Conservation (phyloP, 2,113 vertebrate species). For the Tragelaphus scriptus region DNA sequence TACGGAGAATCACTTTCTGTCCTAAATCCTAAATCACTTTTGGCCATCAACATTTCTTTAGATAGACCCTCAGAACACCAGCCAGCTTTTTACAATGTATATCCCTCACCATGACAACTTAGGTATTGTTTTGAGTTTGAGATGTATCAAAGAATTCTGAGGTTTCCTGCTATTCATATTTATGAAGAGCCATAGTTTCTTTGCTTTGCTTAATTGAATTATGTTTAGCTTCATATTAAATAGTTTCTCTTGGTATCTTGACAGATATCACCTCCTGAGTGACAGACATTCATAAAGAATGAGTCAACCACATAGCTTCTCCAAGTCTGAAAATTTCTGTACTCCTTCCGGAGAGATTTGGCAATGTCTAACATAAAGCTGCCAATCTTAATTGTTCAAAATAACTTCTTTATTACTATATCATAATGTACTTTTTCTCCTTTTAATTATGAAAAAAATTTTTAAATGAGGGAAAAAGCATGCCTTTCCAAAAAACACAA, state of each 20-base stretch:
- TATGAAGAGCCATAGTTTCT: background rate
- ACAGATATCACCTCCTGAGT: background rate
- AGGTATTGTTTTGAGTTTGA: background rate
- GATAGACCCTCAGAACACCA: background rate
- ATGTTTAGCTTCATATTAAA: background rate
- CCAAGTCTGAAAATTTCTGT: background rate
- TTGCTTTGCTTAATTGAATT: slow-evolving; percentile 12
- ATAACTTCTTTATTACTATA: background rate
- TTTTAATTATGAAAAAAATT: background rate
- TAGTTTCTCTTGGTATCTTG: background rate
- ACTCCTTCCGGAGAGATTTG: slow-evolving; percentile 20
- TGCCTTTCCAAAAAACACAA: background rate
- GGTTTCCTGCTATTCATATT: background rate
- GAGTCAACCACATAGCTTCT: background rate
- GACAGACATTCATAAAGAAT: background rate
- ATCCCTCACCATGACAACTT: background rate
- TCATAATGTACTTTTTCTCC: background rate
- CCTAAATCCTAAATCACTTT: background rate
- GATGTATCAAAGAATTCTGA: background rate
- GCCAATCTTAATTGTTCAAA: background rate
- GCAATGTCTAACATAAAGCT: background rate
- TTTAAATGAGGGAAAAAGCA: background rate
- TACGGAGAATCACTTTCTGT: background rate
- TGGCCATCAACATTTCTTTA: background rate
- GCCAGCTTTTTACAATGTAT: background rate